Percentiles rank a stretch among this genome's conserved stretches.
Conservation (phyloP, 1,140 invertebrate genomes). For the Maconellicoccus hirsutus region DNA sequence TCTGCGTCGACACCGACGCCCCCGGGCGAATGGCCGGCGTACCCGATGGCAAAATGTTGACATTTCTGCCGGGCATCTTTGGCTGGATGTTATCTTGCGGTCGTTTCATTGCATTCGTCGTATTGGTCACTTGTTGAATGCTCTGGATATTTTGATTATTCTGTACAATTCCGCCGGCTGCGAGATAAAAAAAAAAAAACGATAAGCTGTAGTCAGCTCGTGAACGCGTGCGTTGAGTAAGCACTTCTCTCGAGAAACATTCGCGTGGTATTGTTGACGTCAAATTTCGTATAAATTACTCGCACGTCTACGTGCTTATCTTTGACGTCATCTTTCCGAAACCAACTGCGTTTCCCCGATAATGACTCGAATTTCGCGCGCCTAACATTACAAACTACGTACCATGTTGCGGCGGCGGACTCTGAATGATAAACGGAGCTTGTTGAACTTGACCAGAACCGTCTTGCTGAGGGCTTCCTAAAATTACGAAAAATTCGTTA, state of each 20-base stretch:
- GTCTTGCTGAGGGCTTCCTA: slow-evolving; percentile 47
- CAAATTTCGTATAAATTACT: too few relatives aligned
- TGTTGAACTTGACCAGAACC: slow-evolving; percentile 37
- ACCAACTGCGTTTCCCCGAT: too few relatives aligned
- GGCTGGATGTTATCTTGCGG: slow-evolving; percentile 31
- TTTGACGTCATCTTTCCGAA: too few relatives aligned
- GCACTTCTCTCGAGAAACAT: too few relatives aligned
- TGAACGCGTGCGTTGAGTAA: not conserved
- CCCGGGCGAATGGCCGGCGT: slow-evolving; percentile 47
- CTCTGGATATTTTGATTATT: slow-evolving; percentile 25
- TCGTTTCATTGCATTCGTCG: slow-evolving; percentile 27
- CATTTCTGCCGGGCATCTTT: slow-evolving; percentile 29
- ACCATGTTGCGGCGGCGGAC: slow-evolving; percentile 56
- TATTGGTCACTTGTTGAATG: slow-evolving; percentile 25
- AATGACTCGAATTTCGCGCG: too few relatives aligned
- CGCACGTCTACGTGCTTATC: too few relatives aligned
- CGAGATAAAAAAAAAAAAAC: not conserved
- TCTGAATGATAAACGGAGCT: slow-evolving; percentile 66
- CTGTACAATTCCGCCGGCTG: not conserved
- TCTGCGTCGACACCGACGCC: slow-evolving; percentile 65
- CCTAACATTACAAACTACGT: too few relatives aligned
- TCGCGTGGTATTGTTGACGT: not conserved
- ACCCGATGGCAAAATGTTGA: slow-evolving; percentile 34
- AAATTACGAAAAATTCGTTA: not conserved
- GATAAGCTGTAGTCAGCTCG: too few relatives aligned